Percentiles rank a stretch among this genome's conserved stretches.
phyloP scores from a whole-genome alignment of 2,113 vertebrate genomes.

The Phalacrocorax carbo region DNA sequence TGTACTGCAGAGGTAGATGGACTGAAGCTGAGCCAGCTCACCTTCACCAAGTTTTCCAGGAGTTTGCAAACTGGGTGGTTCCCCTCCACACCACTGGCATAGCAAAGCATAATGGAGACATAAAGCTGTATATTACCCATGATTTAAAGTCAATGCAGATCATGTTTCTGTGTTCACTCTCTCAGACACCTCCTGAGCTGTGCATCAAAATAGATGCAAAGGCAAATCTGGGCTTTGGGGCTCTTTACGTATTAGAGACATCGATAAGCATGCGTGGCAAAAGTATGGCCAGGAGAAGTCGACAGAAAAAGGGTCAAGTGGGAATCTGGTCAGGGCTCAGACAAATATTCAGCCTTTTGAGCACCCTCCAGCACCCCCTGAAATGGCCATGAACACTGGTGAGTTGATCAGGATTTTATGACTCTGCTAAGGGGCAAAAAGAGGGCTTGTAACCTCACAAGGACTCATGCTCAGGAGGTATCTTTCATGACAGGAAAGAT shows the following conservation, averaged over 20 bases:
- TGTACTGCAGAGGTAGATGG: background rate
- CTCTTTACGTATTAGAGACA: background rate
- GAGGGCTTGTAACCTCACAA: background rate
- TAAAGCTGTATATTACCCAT: background rate
- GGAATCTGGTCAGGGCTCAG: background rate
- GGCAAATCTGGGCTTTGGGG: background rate
- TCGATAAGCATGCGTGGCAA: background rate
- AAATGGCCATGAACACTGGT: background rate
- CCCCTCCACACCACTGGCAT: no score
- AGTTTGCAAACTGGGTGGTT: background rate
- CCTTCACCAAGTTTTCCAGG: background rate
- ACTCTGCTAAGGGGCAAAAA: background rate
- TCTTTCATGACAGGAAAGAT: background rate
- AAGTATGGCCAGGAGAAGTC: background rate
- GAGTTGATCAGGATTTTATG: background rate
- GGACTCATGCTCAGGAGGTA: background rate
- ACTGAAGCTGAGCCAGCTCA: background rate
- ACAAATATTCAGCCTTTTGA: background rate
- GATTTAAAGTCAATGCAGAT: background rate
- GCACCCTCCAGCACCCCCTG: background rate
- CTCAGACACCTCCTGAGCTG: background rate
- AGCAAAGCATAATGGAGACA: background rate
- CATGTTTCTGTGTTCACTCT: background rate
- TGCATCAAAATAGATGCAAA: background rate
- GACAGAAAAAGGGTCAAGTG: background rate